phyloP scores from a whole-genome alignment of 2,888 invertebrate genomes.

The Diaprepes abbreviatus region DNA sequence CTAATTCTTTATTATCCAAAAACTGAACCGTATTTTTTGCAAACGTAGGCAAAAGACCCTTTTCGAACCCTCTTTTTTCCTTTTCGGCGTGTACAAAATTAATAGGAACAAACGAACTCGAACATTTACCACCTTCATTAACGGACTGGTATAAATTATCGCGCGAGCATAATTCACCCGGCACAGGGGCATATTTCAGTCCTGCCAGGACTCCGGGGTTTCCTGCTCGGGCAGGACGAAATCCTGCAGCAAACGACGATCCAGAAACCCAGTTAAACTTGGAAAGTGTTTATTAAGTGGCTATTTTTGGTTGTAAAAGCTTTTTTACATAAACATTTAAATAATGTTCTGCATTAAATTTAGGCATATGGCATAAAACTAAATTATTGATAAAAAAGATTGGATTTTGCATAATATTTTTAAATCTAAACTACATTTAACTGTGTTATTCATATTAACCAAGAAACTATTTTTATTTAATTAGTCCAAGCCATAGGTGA shows the following conservation, averaged over 20 bases:
- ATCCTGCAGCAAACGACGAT: slow-evolving; percentile 25
- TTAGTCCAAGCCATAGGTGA: no score
- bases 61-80: slow-evolving; percentile 25
- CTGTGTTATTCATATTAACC: no score
- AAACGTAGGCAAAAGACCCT: slow-evolving; percentile 28
- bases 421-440: no score
- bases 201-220: slow-evolving; percentile 41
- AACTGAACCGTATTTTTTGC: slow-evolving; percentile 20
- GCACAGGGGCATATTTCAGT: slow-evolving; percentile 64
- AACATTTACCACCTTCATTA: slow-evolving; percentile 66
- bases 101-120: slow-evolving; percentile 61
- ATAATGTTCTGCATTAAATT: no score
- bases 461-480: no score
- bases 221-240: slow-evolving; percentile 20
- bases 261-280: slow-evolving; percentile 13
- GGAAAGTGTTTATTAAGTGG: slow-evolving; percentile 13
- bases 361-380: no score
- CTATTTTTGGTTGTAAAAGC: background rate
- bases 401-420: no score
- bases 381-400: no score
- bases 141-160: slow-evolving; percentile 65
- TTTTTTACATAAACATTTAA: no score
- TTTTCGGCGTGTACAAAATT: slow-evolving; percentile 58
- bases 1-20: background rate
- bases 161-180: slow-evolving; percentile 63